Conservation (phyloP, 2,797 vertebrate species). For the Limosa lapponica region DNA sequence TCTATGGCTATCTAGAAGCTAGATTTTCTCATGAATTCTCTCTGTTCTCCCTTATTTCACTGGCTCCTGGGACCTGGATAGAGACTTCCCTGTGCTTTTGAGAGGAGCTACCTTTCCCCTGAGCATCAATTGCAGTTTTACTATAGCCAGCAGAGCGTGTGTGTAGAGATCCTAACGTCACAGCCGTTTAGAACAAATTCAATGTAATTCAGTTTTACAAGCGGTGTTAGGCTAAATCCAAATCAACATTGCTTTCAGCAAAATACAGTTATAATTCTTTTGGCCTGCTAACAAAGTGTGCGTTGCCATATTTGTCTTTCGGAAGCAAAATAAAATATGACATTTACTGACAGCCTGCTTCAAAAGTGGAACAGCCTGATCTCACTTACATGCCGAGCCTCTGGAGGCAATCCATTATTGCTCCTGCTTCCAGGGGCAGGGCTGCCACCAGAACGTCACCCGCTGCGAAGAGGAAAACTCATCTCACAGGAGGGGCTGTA, state of each 20-base stretch:
- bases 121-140: background rate
- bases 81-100: background rate
- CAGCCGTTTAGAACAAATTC: constrained; percentile 29
- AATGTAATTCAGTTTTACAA: constrained; percentile 68
- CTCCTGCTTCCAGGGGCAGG: background rate
- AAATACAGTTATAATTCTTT: constrained; percentile 38
- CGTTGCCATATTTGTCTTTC: constrained; percentile 49
- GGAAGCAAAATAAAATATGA: constrained; percentile 57
- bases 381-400: background rate
- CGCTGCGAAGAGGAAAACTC: background rate
- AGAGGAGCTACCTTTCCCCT: background rate
- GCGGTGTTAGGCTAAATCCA: constrained; percentile 62
- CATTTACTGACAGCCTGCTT: constrained; percentile 63
- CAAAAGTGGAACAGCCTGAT: constrained; percentile 15
- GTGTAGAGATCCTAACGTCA: background rate
- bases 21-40: background rate
- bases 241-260: constrained; percentile 67
- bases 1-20: background rate
- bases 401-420: constrained; percentile 28
- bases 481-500: background rate
- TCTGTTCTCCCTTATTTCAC: background rate
- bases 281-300: constrained; percentile 27
- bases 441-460: background rate
- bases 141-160: background rate
- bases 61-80: background rate